These are phyloP conservation scores for Mormyrus iriodes DNA, from an alignment of 2,113 vertebrate species.

Conservation along the genomic window DNA sequence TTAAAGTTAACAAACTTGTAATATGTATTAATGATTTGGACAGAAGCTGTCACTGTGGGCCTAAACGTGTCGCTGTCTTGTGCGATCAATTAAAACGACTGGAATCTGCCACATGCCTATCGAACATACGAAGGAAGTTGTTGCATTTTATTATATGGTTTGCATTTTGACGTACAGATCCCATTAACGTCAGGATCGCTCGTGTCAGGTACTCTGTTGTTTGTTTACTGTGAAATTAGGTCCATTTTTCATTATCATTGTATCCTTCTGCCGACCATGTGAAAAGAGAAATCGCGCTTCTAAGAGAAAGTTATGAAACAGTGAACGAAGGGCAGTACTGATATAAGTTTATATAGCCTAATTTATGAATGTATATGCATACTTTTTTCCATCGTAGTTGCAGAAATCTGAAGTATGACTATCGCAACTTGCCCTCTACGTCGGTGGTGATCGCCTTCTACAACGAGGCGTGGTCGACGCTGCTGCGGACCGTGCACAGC, in stretches of 20 bases:
- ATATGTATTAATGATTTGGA: background rate
- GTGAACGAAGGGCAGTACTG: background rate
- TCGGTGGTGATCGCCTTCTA: constrained; percentile 95
- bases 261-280: background rate
- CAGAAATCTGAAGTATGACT: constrained; percentile 78
- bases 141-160: background rate
- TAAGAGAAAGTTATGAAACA: background rate
- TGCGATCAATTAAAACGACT: too few species aligned
- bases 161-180: background rate
- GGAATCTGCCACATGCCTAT: background rate
- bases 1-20: background rate
- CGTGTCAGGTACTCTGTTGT: background rate
- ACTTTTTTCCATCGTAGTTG: constrained; percentile 63
- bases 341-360: background rate
- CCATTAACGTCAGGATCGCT: background rate
- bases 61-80: too few species aligned
- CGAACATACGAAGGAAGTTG: background rate
- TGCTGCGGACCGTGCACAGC: constrained; percentile 90
- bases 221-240: background rate
- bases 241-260: background rate
- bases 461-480: constrained; percentile 96
- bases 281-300: background rate
- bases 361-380: background rate
- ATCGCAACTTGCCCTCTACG: constrained; percentile 73
- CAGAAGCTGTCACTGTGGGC: background rate